Evolutionary conservation across 2,888 invertebrate genomes (phyloP), one percentile per base, ranked within the genome.

Genomic region (Pterostichus niger): DNA sequence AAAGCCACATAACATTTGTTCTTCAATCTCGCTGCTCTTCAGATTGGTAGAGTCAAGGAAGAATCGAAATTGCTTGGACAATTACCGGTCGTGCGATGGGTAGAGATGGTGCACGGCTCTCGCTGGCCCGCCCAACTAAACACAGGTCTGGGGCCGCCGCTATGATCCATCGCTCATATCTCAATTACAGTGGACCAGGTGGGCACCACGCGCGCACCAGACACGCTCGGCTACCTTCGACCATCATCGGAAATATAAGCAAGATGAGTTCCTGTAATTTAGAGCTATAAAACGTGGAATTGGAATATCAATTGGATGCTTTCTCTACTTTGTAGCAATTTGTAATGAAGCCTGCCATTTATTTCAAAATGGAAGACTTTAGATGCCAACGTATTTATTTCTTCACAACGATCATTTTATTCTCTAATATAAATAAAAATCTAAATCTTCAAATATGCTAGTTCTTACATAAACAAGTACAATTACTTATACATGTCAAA

Each of bases 101-200:
- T 40, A 31, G 80, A 80, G 71, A 71, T 33, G 40, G 52, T 40
- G 64, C 68, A 68, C 31, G 40, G 71, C 73, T 81, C 73, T 78
- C 33, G 24, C 15, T 31, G 75, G 31, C 59, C 89, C 89, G 89
- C 89, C 89, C 89, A 89, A 88, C 88, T 89, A 89, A 89, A 88
- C 88, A 89, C 88, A 89, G 88, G 87, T 87, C 87, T 85, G 85
- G 84, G 85, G 86, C 86, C 87, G 86, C 87, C 83, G 83, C 84
- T 85, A 86, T 86, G 84, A 86, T 85, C 85, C 85, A 86, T 86
- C 84, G 85, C 86, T 88, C 88, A 89, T 88, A 89, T 88, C 89
- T 89, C 89, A 89, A 89, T 89, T 88, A 88, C 85, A 86, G 85
- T 86, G 76, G 68, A 81, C 83, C 83, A 77, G 84, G 54, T 81